phyloP scores from a whole-genome alignment of 2,797 vertebrate species.

The Vireo griseus region DNA sequence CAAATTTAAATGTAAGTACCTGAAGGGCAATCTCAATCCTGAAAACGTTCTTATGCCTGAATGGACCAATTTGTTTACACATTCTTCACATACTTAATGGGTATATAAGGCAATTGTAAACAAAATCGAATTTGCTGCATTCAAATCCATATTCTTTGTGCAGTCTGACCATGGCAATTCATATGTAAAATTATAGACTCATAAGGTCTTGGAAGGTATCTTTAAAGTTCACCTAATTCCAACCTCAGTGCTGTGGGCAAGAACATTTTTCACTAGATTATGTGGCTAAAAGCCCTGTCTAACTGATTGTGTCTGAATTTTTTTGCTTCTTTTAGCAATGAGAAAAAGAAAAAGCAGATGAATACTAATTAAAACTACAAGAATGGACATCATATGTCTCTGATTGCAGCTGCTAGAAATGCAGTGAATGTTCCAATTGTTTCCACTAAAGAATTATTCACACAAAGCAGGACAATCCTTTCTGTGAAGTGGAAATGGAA shows the following conservation, averaged over 20 bases:
- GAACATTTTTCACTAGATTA: background rate
- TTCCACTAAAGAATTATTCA: background rate
- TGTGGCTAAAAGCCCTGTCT: background rate
- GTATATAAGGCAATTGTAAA: background rate
- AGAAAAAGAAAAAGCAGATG: background rate
- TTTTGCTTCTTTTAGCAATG: background rate
- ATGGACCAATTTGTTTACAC: background rate
- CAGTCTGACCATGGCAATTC: background rate
- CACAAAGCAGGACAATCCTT: background rate
- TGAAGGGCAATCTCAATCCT: background rate
- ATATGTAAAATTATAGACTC: background rate
- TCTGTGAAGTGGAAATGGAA: background rate
- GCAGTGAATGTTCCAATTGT: background rate
- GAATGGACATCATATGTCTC: background rate
- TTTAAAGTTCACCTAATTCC: background rate
- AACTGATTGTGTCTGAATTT: background rate
- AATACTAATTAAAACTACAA: background rate
- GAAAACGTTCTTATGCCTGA: background rate
- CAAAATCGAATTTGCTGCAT: background rate
- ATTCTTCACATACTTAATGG: background rate
- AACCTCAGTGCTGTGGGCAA: background rate
- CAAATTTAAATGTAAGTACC: background rate
- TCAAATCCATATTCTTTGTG: background rate
- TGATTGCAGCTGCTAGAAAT: background rate
- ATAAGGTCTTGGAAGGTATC: background rate